These are phyloP conservation scores for Dicentrarchus labrax DNA, from an alignment of 2,113 vertebrate species.

Conservation along the genomic window DNA sequence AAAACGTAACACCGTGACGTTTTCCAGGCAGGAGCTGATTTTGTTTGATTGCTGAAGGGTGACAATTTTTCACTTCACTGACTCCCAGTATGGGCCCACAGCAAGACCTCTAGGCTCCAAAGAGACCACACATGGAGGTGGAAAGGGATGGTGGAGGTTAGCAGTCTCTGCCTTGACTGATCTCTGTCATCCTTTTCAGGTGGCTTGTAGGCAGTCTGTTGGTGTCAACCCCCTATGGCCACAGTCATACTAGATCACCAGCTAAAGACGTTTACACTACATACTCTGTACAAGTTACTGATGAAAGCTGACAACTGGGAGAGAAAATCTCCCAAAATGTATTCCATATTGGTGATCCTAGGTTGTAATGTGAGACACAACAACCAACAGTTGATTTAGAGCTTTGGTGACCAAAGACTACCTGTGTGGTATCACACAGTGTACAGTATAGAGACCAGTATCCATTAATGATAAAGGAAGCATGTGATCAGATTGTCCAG, in stretches of 20 bases:
- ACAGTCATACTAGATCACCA: neutral
- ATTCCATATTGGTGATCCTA: neutral
- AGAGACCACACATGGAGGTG: constrained; percentile 70
- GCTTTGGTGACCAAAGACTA: neutral
- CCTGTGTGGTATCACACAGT: neutral
- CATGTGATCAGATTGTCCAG: constrained; percentile 4
- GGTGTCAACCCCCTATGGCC: neutral
- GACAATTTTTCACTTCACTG: constrained; percentile 73
- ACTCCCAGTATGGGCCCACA: constrained; percentile 54
- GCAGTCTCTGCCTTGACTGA: constrained; percentile 28
- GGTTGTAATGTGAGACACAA: neutral
- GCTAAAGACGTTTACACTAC: neutral
- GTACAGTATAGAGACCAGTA: neutral
- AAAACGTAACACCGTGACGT: constrained; percentile 18
- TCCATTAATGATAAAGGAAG: constrained; percentile 11
- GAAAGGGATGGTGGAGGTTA: constrained; percentile 9
- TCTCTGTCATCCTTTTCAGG: constrained; percentile 41
- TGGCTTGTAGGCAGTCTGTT: neutral
- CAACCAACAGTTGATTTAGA: neutral
- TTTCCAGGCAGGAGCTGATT: constrained; percentile 54
- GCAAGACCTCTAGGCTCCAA: constrained; percentile 46
- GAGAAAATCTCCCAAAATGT: neutral
- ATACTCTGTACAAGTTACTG: neutral
- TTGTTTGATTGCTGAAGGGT: constrained; percentile 59
- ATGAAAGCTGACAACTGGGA: neutral